Conservation (phyloP, 2,888 invertebrate genomes). For the Drosophila silvestris region DNA sequence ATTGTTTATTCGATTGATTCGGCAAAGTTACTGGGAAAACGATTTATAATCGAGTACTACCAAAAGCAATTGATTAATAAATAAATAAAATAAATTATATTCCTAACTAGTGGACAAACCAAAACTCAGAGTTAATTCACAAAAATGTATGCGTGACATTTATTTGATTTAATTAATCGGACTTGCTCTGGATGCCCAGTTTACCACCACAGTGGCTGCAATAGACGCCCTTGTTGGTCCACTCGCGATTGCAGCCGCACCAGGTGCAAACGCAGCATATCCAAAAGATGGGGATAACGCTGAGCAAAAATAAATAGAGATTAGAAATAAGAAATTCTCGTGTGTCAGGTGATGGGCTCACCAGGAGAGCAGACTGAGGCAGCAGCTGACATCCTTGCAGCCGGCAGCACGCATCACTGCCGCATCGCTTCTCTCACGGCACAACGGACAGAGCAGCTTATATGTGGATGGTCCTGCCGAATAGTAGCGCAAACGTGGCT, state of each 20-base stretch:
- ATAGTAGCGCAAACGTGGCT: constrained; percentile 75
- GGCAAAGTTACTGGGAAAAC: neutral
- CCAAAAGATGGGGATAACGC: constrained; percentile 81
- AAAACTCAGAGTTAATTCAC: constrained; percentile 4
- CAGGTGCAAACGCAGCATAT: constrained; percentile 81
- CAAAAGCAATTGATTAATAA: neutral
- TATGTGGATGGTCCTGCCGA: constrained; percentile 83
- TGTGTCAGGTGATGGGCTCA: constrained; percentile 32
- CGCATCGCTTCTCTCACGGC: constrained; percentile 78
- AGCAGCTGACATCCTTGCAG: constrained; percentile 76
- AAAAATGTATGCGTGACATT: constrained; percentile 47
- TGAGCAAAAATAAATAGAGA: constrained; percentile 18
- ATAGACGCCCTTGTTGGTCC: constrained; percentile 81
- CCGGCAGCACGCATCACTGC: constrained; percentile 80
- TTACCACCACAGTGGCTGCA: constrained; percentile 82
- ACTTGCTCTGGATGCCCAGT: constrained; percentile 74
- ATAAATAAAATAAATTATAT: neutral
- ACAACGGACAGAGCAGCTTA: constrained; percentile 82
- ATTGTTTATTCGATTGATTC: neutral
- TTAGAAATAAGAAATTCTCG: neutral
- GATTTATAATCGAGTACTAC: neutral
- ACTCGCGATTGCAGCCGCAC: constrained; percentile 82
- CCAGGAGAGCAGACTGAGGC: constrained; percentile 82
- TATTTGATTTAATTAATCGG: constrained; percentile 62
- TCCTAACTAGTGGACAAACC: neutral